These are phyloP conservation scores for Drosophila borealis DNA, from an alignment of 2,888 invertebrate species.

Conservation along the genomic window DNA sequence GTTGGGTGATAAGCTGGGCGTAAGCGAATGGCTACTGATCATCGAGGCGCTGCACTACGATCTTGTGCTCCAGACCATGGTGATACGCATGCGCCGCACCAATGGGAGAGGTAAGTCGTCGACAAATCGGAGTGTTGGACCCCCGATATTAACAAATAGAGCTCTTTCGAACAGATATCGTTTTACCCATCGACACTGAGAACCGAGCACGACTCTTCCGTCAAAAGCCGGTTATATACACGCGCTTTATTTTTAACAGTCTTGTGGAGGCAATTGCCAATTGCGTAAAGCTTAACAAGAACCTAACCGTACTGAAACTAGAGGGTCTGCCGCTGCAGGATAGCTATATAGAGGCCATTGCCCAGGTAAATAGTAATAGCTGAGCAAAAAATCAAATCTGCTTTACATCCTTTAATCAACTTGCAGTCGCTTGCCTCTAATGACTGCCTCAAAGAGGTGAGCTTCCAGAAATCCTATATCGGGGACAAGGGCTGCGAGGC, in stretches of 20 bases:
- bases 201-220: slow-evolving; percentile 88
- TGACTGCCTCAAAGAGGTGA: slow-evolving; percentile 88
- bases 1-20: slow-evolving; percentile 90
- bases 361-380: slow-evolving; percentile 84
- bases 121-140: rapidly evolving
- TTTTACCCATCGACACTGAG: slow-evolving; percentile 86
- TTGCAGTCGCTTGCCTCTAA: slow-evolving; percentile 87
- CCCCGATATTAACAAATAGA: not conserved
- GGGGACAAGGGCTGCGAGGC: slow-evolving; percentile 90
- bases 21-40: slow-evolving; percentile 91
- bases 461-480: slow-evolving; percentile 89
- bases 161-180: slow-evolving; percentile 30
- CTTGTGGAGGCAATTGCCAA: slow-evolving; percentile 88
- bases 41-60: slow-evolving; percentile 90
- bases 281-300: slow-evolving; percentile 88
- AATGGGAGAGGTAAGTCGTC: slow-evolving; percentile 73
- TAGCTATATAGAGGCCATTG: slow-evolving; percentile 88
- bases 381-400: not conserved
- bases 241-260: slow-evolving; percentile 89
- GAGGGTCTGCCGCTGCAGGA: slow-evolving; percentile 90
- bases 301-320: slow-evolving; percentile 88
- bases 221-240: slow-evolving; percentile 88
- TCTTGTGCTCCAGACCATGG: slow-evolving; percentile 89
- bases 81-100: slow-evolving; percentile 87
- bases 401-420: not conserved